Evolutionary conservation across 2,797 vertebrate species (phyloP), one percentile per base, ranked within the genome.

Genomic region (Aeoliscus strigatus): DNA sequence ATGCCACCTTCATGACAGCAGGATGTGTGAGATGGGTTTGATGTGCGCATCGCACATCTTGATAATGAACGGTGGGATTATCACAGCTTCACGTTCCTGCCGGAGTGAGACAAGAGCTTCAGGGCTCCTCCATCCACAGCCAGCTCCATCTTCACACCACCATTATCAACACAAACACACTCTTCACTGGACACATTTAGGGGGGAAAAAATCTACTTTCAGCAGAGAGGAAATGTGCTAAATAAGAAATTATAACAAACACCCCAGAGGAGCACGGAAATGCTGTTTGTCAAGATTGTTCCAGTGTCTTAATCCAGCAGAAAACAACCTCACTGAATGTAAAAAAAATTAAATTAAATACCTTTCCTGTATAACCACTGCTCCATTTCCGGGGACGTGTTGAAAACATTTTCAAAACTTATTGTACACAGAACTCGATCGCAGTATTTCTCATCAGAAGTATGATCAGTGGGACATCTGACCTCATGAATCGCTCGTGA

Each of bases 31-130:
- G 40, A 49, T 41, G 56, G 16, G 13, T 56, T 45, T 59, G 60
- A 76, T 55, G 63, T 45, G 70, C 27, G 58, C 35, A 4, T 38
- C 14, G 2, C 61, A 66, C 69, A 76, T 82, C 71, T 60, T 43
- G 55, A 67, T 81, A 76, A 81, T 68, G 64, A 81, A 75, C 45
- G 43, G 54, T 24, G 61, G 37, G 51, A 73, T 51, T 69, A 69
- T 77, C 63, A 47, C 51, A 62, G 67, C 37, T 63, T 72, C 61
- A 61, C 67, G 70, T 59, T 43, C n/a, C 38, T 10, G 45, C 66
- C 62, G 66, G 52, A 65, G 68, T n/a, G 60, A 60, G 52, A 61
- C 61, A 34, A 16, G 37, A 44, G 62, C 73, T 74, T 35, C 53
- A 43, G 62, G 71, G 65, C 49, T 62, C 40, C 39, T 14, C 53